Conservation (phyloP, 2,113 vertebrate species). For the Oreotrochilus melanogaster region DNA sequence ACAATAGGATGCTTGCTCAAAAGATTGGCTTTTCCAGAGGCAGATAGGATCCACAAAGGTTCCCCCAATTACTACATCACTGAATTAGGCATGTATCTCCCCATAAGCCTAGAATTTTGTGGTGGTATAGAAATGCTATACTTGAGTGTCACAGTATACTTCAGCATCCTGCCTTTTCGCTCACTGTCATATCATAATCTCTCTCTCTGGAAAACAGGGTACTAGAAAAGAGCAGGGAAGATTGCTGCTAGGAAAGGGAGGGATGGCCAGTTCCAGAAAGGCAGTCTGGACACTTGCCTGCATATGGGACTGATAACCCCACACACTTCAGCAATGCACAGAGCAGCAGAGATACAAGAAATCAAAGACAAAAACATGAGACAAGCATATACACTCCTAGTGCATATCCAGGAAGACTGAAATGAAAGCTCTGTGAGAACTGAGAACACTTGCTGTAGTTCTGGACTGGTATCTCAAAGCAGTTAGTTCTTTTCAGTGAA, state of each 20-base stretch:
- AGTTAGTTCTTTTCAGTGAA: not conserved
- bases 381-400: not conserved
- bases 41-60: not conserved
- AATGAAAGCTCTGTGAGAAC: not conserved
- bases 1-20: not conserved
- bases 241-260: not conserved
- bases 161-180: not conserved
- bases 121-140: not conserved
- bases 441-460: not conserved
- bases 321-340: not conserved
- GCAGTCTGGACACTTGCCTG: not conserved
- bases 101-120: not conserved
- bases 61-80: not conserved
- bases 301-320: not conserved
- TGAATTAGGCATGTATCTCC: not conserved
- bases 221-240: not conserved
- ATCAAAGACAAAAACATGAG: not conserved
- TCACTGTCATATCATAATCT: not conserved
- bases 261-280: not conserved
- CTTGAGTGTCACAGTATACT: not conserved
- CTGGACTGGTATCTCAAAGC: not conserved
- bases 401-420: not conserved
- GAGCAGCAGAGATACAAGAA: not conserved
- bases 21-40: not conserved
- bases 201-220: not conserved